Conservation (phyloP, 2,113 vertebrate species). For the Anser brachyrhynchus region DNA sequence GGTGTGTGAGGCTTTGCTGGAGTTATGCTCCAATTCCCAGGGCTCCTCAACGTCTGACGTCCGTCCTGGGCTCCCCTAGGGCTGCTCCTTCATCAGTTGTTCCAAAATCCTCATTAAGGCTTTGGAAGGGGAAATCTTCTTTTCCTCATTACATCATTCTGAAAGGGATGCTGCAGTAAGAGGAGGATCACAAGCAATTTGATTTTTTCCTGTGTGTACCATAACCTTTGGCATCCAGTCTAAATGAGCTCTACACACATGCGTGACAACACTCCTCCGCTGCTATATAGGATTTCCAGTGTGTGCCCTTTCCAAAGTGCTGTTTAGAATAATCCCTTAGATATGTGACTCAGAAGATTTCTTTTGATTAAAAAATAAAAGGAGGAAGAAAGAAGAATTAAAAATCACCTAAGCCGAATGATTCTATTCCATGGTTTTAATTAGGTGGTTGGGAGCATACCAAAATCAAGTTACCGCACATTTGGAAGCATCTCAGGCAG, state of each 20-base stretch:
- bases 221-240: background rate
- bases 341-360: background rate
- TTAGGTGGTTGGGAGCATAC: slow-evolving; percentile 44
- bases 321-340: slow-evolving; percentile 9
- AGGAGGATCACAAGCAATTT: background rate
- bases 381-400: slow-evolving; percentile 20
- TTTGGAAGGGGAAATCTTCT: background rate
- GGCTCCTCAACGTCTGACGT: background rate
- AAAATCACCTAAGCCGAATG: background rate
- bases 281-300: background rate
- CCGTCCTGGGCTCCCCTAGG: rapidly evolving
- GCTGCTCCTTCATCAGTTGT: background rate
- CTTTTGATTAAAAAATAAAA: slow-evolving; percentile 30
- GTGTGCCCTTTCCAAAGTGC: slow-evolving; percentile 7
- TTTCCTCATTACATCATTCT: background rate
- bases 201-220: background rate
- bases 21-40: background rate
- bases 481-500: slow-evolving; percentile 69
- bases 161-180: background rate
- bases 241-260: background rate
- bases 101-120: background rate
- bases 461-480: slow-evolving; percentile 32
- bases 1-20: background rate
- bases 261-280: background rate
- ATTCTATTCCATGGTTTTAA: slow-evolving; percentile 55